Percentiles rank a stretch among this genome's conserved stretches.
Conservation (phyloP, 2,797 vertebrate species). For the Danionella dracula region DNA sequence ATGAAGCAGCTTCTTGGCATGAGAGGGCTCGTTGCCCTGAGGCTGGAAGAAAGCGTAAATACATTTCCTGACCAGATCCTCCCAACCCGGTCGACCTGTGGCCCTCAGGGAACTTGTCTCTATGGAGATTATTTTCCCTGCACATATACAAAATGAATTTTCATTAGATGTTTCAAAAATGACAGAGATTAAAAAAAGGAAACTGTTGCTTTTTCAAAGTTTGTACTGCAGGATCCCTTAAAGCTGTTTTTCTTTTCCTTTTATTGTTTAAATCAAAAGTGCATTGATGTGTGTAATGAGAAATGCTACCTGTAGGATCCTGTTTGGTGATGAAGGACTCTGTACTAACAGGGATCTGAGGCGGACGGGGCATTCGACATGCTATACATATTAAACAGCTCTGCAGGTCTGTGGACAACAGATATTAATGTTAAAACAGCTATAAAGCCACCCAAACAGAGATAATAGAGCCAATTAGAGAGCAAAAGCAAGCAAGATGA, state of each 20-base stretch:
- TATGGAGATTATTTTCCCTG: conserved; percentile 98
- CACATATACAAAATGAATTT: not conserved
- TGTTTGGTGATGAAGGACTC: conserved; percentile 96
- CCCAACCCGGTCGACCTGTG: conserved; percentile 89
- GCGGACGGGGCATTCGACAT: conserved; percentile 78
- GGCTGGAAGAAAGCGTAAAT: conserved; percentile 97
- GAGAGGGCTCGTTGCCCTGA: conserved; percentile 89
- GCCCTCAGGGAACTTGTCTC: conserved; percentile 90
- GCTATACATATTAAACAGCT: conserved; percentile 93
- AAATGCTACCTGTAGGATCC: conserved; percentile 84
- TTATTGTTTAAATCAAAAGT: too few relatives aligned
- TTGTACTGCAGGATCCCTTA: too few relatives aligned
- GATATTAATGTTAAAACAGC: not conserved
- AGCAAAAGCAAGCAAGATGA: too few relatives aligned
- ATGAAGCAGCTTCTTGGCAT: conserved; percentile 93
- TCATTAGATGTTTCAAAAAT: not conserved
- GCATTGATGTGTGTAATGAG: not conserved
- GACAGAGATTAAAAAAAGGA: too few relatives aligned
- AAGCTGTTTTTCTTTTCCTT: too few relatives aligned
- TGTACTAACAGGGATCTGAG: conserved; percentile 65
- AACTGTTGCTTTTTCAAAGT: too few relatives aligned
- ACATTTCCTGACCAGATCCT: conserved; percentile 93
- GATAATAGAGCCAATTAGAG: too few relatives aligned
- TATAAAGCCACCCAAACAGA: too few relatives aligned
- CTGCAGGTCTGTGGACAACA: conserved; percentile 76